phyloP scores from a whole-genome alignment of 2,797 vertebrate genomes.

The Propithecus deckenii region DNA sequence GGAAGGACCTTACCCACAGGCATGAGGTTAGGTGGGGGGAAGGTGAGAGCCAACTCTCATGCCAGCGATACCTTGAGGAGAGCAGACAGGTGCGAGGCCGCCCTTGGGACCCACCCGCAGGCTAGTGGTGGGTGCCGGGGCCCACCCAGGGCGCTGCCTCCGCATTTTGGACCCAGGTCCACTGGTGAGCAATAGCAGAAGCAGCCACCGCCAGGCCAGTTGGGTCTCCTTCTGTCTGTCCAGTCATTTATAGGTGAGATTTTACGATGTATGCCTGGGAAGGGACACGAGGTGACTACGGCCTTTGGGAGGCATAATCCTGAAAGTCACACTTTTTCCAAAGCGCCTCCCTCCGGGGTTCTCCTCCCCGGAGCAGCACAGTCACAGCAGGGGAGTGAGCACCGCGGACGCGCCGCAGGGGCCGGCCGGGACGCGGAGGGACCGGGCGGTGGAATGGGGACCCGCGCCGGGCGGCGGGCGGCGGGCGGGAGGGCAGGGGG shows the following conservation, averaged over 20 bases:
- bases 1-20: not conserved
- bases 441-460: accelerated
- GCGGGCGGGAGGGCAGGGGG: not conserved
- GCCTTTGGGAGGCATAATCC: constrained; percentile 23
- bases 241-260: constrained; percentile 36
- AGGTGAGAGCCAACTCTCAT: not conserved
- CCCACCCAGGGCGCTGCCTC: not conserved
- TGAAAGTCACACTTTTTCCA: constrained; percentile 67
- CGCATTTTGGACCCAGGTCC: not conserved
- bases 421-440: not conserved
- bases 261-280: not conserved
- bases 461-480: not conserved
- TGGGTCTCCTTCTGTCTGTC: constrained; percentile 12
- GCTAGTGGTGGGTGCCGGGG: not conserved
- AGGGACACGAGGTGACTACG: constrained; percentile 1
- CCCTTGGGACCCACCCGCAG: not conserved
- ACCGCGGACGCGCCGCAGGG: not conserved
- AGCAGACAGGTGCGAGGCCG: not conserved
- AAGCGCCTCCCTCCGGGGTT: not conserved
- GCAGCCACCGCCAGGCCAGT: not conserved
- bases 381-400: not conserved
- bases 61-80: not conserved
- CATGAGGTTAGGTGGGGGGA: not conserved
- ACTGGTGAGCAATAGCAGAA: not conserved
- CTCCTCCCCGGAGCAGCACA: not conserved